These are phyloP conservation scores for Megaleporinus macrocephalus DNA, from an alignment of 2,113 vertebrate species.

Conservation along the genomic window DNA sequence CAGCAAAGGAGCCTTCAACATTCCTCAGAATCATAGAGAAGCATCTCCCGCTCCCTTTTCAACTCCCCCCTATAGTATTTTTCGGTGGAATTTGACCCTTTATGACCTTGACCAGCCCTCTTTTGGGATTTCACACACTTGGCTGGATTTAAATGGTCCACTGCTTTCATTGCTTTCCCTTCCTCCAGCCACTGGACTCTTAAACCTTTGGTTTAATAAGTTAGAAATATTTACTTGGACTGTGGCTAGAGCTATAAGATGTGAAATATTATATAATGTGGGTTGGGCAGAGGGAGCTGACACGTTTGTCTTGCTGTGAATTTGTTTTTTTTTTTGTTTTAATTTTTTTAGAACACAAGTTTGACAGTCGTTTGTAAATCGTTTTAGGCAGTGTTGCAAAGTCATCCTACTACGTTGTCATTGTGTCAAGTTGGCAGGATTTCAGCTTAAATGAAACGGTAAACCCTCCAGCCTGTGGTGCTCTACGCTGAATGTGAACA, in stretches of 20 bases:
- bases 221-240: background rate
- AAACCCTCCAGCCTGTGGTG: background rate
- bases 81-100: conserved; percentile 78
- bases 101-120: conserved; percentile 71
- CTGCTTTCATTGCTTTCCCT: conserved; percentile 35
- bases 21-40: conserved; percentile 59
- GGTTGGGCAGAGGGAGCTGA: background rate
- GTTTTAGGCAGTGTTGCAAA: no score
- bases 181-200: conserved; percentile 41
- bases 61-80: conserved; percentile 41
- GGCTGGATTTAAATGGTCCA: conserved; percentile 72
- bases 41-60: conserved; percentile 48
- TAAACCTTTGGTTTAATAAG: background rate
- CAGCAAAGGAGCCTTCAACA: conserved; percentile 42
- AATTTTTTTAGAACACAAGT: no score
- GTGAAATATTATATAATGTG: background rate
- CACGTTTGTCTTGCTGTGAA: background rate
- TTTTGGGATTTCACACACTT: conserved; percentile 77
- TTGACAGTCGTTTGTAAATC: no score
- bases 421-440: background rate
- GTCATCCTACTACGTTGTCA: background rate
- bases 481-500: background rate
- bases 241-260: background rate
- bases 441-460: background rate
- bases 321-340: no score